Evolutionary conservation across 2,888 invertebrate genomes (phyloP).

Genomic region (Drosophila trichaetosa): DNA sequence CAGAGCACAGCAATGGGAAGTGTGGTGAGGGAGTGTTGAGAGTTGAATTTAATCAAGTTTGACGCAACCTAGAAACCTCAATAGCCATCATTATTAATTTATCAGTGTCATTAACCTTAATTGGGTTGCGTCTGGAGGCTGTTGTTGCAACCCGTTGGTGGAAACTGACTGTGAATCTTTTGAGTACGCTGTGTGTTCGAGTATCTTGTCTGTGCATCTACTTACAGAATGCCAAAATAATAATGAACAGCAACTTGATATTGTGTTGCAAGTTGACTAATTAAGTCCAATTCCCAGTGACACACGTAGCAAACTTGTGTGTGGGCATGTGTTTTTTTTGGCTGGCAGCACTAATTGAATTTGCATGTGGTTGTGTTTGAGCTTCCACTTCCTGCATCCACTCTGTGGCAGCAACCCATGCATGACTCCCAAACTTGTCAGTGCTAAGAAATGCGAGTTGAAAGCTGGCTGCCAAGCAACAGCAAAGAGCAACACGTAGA

Average conservation of each 20-base stretch:
- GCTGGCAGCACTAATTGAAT: conserved; percentile 64
- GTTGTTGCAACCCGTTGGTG: conserved; percentile 5
- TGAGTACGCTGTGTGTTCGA: neutral
- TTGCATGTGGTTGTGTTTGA: conserved; percentile 61
- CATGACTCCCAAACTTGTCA: conserved; percentile 7
- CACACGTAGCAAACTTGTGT: conserved; percentile 15
- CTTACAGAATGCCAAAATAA: conserved; percentile 15
- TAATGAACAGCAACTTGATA: conserved; percentile 21
- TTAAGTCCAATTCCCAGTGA: conserved; percentile 36
- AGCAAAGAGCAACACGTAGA: neutral
- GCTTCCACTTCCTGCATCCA: conserved; percentile 7
- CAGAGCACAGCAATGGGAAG: neutral
- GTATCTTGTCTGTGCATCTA: conserved; percentile 9
- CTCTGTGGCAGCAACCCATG: neutral
- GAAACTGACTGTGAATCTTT: conserved; percentile 1
- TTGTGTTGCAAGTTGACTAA: conserved; percentile 49
- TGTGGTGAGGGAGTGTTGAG: conserved; percentile 34
- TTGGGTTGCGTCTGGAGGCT: conserved; percentile 50
- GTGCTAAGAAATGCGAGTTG: neutral
- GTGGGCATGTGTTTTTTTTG: conserved; percentile 16
- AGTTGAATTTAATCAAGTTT: conserved; percentile 66
- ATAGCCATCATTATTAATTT: conserved; percentile 70
- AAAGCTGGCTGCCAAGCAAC: neutral
- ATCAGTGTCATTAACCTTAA: conserved; percentile 76
- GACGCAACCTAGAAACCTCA: conserved; percentile 69